Conservation (phyloP, 2,113 vertebrate genomes). For the Tupaia tana region DNA sequence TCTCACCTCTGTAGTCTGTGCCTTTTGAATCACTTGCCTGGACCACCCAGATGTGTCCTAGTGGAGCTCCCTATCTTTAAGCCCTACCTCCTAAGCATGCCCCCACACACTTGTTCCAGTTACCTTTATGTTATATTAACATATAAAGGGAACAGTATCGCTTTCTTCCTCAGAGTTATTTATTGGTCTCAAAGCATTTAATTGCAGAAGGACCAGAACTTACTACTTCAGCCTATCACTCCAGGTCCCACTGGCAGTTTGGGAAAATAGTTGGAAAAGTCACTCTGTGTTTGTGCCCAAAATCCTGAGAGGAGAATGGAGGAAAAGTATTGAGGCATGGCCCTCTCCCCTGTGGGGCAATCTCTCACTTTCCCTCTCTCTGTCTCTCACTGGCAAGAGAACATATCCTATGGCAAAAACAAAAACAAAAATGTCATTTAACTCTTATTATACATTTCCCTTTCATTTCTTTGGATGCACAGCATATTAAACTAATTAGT, state of each 20-base stretch:
- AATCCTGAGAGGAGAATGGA: too few relatives aligned
- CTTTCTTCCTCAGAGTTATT: neutral
- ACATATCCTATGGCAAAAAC: too few relatives aligned
- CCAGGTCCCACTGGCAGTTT: neutral
- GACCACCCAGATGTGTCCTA: neutral
- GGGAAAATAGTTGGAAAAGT: neutral
- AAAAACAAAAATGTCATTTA: neutral
- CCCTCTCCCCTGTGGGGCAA: too few relatives aligned
- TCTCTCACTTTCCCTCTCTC: too few relatives aligned
- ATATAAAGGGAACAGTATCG: neutral
- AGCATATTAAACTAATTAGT: neutral
- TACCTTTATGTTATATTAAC: neutral
- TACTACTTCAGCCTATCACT: neutral
- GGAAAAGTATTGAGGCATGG: too few relatives aligned
- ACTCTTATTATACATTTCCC: neutral
- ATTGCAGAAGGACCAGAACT: neutral
- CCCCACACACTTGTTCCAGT: neutral
- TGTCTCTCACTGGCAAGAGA: too few relatives aligned
- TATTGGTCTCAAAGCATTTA: neutral
- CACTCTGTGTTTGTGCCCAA: too few relatives aligned
- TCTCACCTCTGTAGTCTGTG: neutral
- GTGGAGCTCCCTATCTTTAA: neutral
- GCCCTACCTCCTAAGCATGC: neutral
- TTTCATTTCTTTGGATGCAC: neutral
- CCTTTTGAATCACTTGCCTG: neutral